Percentiles rank a stretch among this genome's conserved stretches.
phyloP scores from a whole-genome alignment of 2,797 vertebrate genomes.

The Artibeus lituratus region DNA sequence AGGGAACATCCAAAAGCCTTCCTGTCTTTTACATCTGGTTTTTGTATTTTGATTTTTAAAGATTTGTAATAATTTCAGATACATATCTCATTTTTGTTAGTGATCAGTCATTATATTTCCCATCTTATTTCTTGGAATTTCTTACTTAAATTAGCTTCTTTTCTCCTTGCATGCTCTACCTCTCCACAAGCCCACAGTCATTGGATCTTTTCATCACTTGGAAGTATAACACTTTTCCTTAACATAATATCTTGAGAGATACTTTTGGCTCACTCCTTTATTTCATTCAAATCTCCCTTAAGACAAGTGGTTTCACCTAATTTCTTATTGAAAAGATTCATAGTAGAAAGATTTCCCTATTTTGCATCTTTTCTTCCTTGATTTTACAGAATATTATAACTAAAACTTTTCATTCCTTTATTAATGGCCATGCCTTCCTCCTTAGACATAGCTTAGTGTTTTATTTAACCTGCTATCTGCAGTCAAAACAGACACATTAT shows the following conservation, averaged over 20 bases:
- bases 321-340: neutral
- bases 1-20: neutral
- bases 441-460: neutral
- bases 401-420: neutral
- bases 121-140: neutral
- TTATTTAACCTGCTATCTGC: neutral
- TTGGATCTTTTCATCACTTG: neutral
- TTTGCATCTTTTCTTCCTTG: neutral
- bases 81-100: neutral
- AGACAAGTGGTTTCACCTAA: neutral
- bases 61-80: neutral
- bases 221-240: neutral
- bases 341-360: neutral
- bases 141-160: neutral
- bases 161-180: neutral
- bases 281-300: neutral
- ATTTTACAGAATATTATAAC: neutral
- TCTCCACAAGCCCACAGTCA: neutral
- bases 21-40: neutral
- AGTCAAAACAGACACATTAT: conserved; percentile 26
- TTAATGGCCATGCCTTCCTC: neutral
- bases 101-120: neutral
- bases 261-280: neutral
- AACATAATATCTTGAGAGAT: neutral
- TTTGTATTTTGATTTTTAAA: neutral